A percentile compares a stretch with the other conserved stretches of the same genome.
Conservation (phyloP, 1,140 invertebrate species). For the Sipha flava region DNA sequence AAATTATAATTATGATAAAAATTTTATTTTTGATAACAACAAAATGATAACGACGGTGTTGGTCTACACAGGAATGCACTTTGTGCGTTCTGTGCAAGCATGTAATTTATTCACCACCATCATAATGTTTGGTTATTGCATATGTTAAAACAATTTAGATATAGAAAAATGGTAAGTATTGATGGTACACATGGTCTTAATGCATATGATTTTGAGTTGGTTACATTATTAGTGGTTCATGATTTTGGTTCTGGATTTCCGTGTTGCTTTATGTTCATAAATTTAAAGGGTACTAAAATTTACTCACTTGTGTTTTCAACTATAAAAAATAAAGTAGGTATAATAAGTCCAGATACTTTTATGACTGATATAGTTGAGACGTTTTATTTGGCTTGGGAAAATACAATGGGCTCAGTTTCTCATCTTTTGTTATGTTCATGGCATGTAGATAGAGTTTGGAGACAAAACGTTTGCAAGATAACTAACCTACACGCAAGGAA, state of each 20-base stretch:
- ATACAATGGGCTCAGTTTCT: not conserved
- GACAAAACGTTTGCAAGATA: not conserved
- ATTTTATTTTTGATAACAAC: no score
- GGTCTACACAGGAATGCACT: no score
- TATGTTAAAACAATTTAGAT: not conserved
- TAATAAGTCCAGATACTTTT: not conserved
- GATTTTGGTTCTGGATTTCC: not conserved
- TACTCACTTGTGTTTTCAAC: not conserved
- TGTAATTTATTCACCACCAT: no score
- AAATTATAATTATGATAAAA: no score
- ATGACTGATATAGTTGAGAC: not conserved
- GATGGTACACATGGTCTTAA: slow-evolving; percentile 5
- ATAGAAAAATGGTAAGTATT: not conserved
- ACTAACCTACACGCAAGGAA: not conserved
- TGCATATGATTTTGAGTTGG: not conserved
- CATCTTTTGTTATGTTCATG: not conserved
- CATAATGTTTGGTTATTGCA: no score
- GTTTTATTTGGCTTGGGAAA: not conserved
- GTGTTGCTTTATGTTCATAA: not conserved
- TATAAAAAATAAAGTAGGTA: not conserved
- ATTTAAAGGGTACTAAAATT: not conserved
- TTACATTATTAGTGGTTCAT: slow-evolving; percentile 8
- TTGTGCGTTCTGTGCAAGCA: no score
- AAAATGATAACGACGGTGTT: no score
- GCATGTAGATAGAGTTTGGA: not conserved